Evolutionary conservation across 1,140 invertebrate species (phyloP).

Genomic region (Scaptodrosophila lebanonensis): DNA sequence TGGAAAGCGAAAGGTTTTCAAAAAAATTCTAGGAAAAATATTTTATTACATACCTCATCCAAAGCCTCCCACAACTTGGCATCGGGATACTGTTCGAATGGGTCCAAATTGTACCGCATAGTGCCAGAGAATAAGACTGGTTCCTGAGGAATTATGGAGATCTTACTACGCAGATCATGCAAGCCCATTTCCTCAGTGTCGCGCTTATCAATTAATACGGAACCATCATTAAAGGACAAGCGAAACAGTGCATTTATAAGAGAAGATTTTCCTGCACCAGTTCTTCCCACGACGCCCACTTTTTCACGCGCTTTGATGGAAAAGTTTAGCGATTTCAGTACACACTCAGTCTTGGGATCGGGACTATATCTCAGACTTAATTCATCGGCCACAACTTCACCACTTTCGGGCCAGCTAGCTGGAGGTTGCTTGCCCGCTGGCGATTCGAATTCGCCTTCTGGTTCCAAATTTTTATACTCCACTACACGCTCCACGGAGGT

Average conservation of each 20-base stretch:
- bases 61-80: constrained; percentile 88
- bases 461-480: constrained; percentile 85
- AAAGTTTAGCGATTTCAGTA: constrained; percentile 82
- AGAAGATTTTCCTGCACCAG: constrained; percentile 91
- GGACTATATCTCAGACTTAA: constrained; percentile 79
- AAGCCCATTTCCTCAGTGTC: constrained; percentile 80
- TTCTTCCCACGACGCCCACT: constrained; percentile 86
- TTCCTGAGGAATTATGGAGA: constrained; percentile 86
- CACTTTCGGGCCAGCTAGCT: constrained; percentile 84
- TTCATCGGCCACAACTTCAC: constrained; percentile 83
- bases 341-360: constrained; percentile 78
- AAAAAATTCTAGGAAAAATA: too few relatives aligned
- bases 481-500: constrained; percentile 88
- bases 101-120: constrained; percentile 85
- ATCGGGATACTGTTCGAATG: constrained; percentile 86
- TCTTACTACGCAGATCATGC: constrained; percentile 78
- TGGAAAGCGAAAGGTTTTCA: too few relatives aligned
- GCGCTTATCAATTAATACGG: constrained; percentile 81
- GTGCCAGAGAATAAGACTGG: constrained; percentile 83
- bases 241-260: constrained; percentile 84
- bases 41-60: constrained; percentile 85
- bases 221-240: constrained; percentile 78
- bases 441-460: constrained; percentile 80
- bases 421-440: constrained; percentile 81
- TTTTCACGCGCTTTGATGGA: constrained; percentile 77